A percentile compares a stretch with the other conserved stretches of the same genome.
phyloP scores from a whole-genome alignment of 2,888 invertebrate species.

The Herminia tarsipennalis region DNA sequence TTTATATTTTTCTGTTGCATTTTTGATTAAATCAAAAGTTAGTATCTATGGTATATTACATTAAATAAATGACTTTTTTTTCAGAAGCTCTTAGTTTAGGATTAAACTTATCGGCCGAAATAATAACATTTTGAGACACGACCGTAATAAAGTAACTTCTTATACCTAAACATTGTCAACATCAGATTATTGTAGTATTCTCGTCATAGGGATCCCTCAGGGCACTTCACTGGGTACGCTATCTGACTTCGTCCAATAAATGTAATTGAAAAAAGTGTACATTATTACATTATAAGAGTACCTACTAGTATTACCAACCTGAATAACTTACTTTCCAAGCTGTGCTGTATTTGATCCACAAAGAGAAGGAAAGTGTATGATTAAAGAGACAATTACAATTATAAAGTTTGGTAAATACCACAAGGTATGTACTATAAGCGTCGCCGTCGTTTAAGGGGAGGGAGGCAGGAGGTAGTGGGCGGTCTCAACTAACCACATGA shows the following conservation, averaged over 20 bases:
- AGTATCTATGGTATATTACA: too few species aligned
- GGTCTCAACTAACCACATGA: slow-evolving; percentile 43
- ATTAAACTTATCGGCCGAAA: too few species aligned
- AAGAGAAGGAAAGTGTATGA: slow-evolving; percentile 13
- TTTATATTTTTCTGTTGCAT: too few species aligned
- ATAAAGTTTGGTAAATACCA: slow-evolving; percentile 36
- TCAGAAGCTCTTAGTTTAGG: too few species aligned
- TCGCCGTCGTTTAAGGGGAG: slow-evolving; percentile 2
- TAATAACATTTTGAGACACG: too few species aligned
- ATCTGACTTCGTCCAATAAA: background rate
- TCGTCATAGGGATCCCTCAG: slow-evolving; percentile 2
- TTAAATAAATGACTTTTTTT: too few species aligned
- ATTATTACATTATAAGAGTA: background rate
- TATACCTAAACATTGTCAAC: too few species aligned
- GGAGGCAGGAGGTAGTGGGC: background rate
- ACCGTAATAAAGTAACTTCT: too few species aligned
- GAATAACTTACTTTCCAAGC: too few species aligned
- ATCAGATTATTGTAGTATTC: slow-evolving; percentile 26
- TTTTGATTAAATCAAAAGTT: too few species aligned
- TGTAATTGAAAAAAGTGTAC: background rate
- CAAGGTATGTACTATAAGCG: slow-evolving; percentile 19
- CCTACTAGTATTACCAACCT: background rate
- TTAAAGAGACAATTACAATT: slow-evolving; percentile 31
- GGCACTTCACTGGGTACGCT: slow-evolving; percentile 2
- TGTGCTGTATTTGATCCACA: background rate